phyloP scores from a whole-genome alignment of 2,113 vertebrate genomes.

The Willisornis vidua region DNA sequence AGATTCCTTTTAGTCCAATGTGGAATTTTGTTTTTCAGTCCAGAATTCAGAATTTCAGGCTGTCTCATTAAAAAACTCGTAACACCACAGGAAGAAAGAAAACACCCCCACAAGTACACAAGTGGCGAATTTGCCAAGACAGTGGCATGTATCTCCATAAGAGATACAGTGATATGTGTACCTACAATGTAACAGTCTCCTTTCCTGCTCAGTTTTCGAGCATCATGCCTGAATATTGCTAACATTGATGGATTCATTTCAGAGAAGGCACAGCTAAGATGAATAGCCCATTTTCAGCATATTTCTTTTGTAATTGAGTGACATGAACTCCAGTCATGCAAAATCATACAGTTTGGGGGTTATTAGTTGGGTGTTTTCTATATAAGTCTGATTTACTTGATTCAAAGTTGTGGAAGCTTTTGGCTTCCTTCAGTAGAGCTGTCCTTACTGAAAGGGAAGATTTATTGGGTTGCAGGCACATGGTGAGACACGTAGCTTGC shows the following conservation, averaged over 20 bases:
- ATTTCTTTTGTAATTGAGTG: not conserved
- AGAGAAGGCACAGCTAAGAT: not conserved
- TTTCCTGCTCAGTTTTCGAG: not conserved
- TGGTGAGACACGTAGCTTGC: not conserved
- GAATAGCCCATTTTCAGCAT: not conserved
- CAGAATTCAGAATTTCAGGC: not conserved
- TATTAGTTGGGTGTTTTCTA: not conserved
- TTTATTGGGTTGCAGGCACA: not conserved
- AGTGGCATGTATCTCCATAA: not conserved
- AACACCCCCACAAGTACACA: not conserved
- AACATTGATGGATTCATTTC: not conserved
- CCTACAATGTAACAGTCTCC: not conserved
- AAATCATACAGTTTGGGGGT: not conserved
- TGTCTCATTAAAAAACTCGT: not conserved
- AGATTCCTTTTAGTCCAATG: not conserved
- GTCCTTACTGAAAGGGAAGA: not conserved
- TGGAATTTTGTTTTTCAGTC: not conserved
- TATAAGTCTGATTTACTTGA: not conserved
- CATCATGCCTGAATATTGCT: not conserved
- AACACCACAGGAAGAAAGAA: not conserved
- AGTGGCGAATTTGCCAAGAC: slow-evolving; percentile 8
- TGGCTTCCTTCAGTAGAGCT: not conserved
- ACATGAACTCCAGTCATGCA: not conserved
- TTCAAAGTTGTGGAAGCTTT: not conserved
- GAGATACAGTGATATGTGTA: not conserved